Percentiles rank a stretch among this genome's conserved stretches.
These are phyloP conservation scores for Rachycentron canadum DNA, from an alignment of 2,797 vertebrate genomes.

Conservation along the genomic window DNA sequence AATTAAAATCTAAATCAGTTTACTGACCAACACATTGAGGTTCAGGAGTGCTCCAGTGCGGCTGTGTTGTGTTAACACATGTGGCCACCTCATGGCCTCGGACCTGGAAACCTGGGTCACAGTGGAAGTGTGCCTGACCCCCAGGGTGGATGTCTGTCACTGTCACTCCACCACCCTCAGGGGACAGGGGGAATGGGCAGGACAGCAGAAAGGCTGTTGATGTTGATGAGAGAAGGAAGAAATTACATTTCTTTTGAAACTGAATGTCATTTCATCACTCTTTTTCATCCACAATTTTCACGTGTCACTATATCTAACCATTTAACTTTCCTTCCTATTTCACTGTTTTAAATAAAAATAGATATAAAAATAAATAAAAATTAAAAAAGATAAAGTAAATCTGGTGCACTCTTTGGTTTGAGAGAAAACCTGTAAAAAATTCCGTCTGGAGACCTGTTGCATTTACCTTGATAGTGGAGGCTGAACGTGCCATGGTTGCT, in stretches of 20 bases:
- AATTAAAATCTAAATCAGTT: not conserved
- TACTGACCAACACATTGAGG: slow-evolving; percentile 86
- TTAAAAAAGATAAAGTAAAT: not conserved
- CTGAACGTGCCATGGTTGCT: slow-evolving; percentile 89
- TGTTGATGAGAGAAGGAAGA: not conserved
- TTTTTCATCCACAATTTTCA: not conserved
- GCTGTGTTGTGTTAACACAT: slow-evolving; percentile 90
- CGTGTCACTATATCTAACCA: not conserved
- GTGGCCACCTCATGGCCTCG: slow-evolving; percentile 90
- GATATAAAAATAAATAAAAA: not conserved
- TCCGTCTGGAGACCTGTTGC: too few relatives aligned
- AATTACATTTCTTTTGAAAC: not conserved
- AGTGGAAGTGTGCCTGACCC: slow-evolving; percentile 92
- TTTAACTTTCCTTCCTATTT: not conserved
- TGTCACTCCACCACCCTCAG: slow-evolving; percentile 90
- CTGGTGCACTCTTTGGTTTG: not conserved
- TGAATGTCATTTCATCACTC: not conserved
- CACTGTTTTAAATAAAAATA: not conserved
- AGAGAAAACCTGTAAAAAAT: not conserved
- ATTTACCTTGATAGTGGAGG: slow-evolving; percentile 93
- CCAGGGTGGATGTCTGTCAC: slow-evolving; percentile 94
- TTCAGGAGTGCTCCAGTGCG: slow-evolving; percentile 89
- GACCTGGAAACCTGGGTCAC: slow-evolving; percentile 91
- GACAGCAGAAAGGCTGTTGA: slow-evolving; percentile 90
- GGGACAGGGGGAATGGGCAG: slow-evolving; percentile 90